phyloP scores from a whole-genome alignment of 2,113 vertebrate genomes.

The Bubalus kerabau region DNA sequence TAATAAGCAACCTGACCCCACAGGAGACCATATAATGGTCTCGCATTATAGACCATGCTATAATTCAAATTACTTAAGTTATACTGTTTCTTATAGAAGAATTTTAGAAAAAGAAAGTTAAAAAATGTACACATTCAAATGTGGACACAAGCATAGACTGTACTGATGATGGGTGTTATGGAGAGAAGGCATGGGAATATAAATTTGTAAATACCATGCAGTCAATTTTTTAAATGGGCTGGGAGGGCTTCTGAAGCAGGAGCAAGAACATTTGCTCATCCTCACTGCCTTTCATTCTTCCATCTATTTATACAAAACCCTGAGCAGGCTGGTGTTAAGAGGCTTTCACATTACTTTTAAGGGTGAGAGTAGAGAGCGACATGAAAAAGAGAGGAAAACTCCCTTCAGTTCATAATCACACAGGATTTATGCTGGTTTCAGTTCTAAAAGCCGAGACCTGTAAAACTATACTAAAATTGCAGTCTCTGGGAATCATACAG shows the following conservation, averaged over 20 bases:
- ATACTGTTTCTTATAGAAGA: neutral
- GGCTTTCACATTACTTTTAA: neutral
- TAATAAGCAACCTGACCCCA: neutral
- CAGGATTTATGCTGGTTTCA: neutral
- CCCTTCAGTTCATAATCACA: neutral
- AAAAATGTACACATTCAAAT: neutral
- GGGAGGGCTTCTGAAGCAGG: neutral
- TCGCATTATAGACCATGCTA: neutral
- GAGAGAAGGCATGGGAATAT: neutral
- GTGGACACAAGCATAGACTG: neutral
- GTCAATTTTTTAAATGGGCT: neutral
- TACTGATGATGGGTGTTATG: neutral
- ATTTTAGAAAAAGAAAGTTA: neutral
- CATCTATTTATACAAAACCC: neutral
- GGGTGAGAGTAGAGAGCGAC: neutral
- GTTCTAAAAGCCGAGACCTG: neutral
- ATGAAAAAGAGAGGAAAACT: neutral
- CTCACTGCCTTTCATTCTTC: neutral
- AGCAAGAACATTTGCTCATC: neutral
- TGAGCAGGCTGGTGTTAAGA: neutral
- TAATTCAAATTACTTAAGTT: neutral
- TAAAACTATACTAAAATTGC: neutral
- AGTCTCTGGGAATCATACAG: neutral
- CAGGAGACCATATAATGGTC: neutral
- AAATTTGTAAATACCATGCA: neutral